phyloP scores from a whole-genome alignment of 2,113 vertebrate genomes.

The Alosa alosa region DNA sequence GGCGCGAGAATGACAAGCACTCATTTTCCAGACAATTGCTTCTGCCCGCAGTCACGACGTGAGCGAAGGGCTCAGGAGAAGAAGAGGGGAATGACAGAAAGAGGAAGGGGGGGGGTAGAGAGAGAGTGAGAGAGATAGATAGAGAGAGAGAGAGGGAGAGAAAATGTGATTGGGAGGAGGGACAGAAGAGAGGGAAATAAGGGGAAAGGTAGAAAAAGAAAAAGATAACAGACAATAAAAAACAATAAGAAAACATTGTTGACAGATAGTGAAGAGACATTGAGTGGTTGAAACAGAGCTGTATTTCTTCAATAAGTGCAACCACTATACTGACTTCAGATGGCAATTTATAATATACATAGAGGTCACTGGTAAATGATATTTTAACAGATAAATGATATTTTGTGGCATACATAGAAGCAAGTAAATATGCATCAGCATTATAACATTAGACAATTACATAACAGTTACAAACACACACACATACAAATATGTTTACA shows the following conservation, averaged over 20 bases:
- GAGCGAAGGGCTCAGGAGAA: neutral
- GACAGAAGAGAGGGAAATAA: constrained; percentile 22
- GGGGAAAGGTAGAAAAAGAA: neutral
- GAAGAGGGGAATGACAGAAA: neutral
- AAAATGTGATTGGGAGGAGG: neutral
- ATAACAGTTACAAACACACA: too few relatives aligned
- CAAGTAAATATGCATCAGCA: too few relatives aligned
- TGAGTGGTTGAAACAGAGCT: neutral
- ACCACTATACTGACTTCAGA: neutral
- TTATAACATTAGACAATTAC: too few relatives aligned
- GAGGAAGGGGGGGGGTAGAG: neutral
- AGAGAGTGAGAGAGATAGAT: constrained; percentile 29
- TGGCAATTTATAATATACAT: neutral
- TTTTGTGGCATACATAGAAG: too few relatives aligned
- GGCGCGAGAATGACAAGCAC: constrained; percentile 60
- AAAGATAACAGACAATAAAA: neutral
- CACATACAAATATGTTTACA: too few relatives aligned
- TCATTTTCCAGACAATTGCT: constrained; percentile 65
- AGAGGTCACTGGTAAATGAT: too few relatives aligned
- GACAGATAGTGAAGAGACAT: too few relatives aligned
- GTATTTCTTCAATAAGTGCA: neutral
- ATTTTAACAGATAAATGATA: too few relatives aligned
- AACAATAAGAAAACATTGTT: too few relatives aligned
- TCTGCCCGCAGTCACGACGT: constrained; percentile 39
- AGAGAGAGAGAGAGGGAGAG: neutral